A percentile compares a stretch with the other conserved stretches of the same genome.
Conservation (phyloP, 2,797 vertebrate genomes). For the Telmatherina bonti region DNA sequence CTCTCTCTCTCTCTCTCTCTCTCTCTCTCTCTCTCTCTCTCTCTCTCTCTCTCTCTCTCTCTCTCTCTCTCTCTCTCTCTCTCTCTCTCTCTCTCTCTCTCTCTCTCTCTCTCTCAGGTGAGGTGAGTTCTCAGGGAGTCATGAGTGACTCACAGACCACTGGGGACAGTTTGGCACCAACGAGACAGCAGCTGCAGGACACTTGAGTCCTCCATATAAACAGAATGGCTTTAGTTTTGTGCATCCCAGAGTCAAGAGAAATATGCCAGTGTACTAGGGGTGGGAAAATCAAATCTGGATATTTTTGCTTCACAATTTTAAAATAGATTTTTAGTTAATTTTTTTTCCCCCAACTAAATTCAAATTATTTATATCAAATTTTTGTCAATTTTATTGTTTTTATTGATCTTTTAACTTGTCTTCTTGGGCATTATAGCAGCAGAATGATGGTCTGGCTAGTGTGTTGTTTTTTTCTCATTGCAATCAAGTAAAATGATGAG, state of each 20-base stretch:
- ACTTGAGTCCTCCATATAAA: slow-evolving; percentile 30
- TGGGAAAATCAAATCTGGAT: too few relatives aligned
- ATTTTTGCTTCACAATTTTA: too few relatives aligned
- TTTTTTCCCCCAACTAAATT: too few relatives aligned
- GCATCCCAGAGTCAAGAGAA: slow-evolving; percentile 39
- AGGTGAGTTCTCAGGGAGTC: slow-evolving; percentile 46
- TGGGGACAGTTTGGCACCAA: slow-evolving; percentile 37
- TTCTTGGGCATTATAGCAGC: too few relatives aligned
- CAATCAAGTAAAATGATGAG: too few relatives aligned
- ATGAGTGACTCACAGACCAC: slow-evolving; percentile 55
- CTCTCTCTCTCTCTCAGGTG: slow-evolving; percentile 36
- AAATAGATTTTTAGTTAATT: too few relatives aligned
- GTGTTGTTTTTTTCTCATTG: too few relatives aligned
- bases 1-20: slow-evolving; percentile 32
- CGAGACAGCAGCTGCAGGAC: slow-evolving; percentile 18
- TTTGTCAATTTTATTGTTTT: too few relatives aligned
- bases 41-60: slow-evolving; percentile 31
- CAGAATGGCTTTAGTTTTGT: slow-evolving; percentile 29
- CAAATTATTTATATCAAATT: too few relatives aligned
- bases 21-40: slow-evolving; percentile 32
- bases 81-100: too few relatives aligned
- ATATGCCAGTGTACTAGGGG: slow-evolving; percentile 17
- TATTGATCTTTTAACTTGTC: too few relatives aligned
- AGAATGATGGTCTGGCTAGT: too few relatives aligned
- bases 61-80: slow-evolving; percentile 19